Percentiles rank a stretch among this genome's conserved stretches.
These are phyloP conservation scores for Dryadula phaetusa DNA, from an alignment of 2,888 invertebrate genomes.

Conservation along the genomic window DNA sequence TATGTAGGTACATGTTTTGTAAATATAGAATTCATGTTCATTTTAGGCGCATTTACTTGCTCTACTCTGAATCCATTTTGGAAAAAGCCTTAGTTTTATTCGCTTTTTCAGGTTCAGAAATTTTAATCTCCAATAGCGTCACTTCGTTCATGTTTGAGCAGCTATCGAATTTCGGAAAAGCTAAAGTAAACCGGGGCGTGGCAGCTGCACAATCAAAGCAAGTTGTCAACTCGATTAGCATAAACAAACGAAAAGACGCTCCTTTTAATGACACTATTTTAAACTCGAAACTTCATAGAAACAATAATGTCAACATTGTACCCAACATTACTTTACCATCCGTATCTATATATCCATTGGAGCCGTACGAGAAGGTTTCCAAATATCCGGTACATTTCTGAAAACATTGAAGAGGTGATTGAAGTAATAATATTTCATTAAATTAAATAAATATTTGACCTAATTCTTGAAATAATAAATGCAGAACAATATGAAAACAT, in stretches of 20 bases:
- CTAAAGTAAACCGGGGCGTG: conserved; percentile 73
- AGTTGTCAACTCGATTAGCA: conserved; percentile 81
- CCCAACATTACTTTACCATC: conserved; percentile 10
- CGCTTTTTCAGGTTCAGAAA: conserved; percentile 18
- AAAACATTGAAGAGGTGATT: too few species aligned
- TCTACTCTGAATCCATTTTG: conserved; percentile 11
- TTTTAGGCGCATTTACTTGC: neutral
- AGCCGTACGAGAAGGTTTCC: too few species aligned
- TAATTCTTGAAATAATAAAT: neutral
- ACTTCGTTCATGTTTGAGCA: conserved; percentile 34
- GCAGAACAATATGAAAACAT: neutral
- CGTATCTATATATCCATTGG: too few species aligned
- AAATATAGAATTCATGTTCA: neutral
- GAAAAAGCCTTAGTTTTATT: neutral
- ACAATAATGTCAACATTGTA: conserved; percentile 54
- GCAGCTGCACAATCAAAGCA: conserved; percentile 74
- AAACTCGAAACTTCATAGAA: conserved; percentile 55
- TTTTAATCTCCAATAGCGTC: conserved; percentile 24
- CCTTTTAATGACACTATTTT: conserved; percentile 77
- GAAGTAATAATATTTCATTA: neutral
- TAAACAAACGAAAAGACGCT: conserved; percentile 80
- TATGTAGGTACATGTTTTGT: neutral
- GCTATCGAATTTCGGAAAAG: conserved; percentile 69
- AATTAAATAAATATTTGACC: neutral
- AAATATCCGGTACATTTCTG: too few species aligned